Conservation (phyloP, 2,888 invertebrate genomes). For the Sinhomidia bicolor region DNA sequence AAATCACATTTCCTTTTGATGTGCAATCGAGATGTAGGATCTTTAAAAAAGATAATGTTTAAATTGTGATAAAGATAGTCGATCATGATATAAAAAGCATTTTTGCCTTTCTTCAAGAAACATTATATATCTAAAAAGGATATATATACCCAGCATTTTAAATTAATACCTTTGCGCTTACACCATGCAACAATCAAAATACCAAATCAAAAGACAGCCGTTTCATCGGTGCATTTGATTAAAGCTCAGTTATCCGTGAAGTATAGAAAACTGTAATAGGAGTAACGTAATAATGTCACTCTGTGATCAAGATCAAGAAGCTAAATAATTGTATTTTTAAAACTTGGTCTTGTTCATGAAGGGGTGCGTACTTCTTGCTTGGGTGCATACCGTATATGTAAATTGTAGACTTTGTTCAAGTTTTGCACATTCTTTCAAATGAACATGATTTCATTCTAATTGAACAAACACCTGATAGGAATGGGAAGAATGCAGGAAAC, state of each 20-base stretch:
- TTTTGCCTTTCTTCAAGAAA: neutral
- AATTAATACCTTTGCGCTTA: neutral
- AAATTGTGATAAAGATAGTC: neutral
- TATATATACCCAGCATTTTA: neutral
- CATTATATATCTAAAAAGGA: no score
- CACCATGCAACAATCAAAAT: neutral
- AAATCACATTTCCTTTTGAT: constrained; percentile 30
- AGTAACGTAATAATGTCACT: constrained; percentile 37
- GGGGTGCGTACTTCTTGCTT: no score
- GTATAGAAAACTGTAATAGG: constrained; percentile 22
- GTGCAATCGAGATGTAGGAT: neutral
- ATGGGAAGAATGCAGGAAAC: no score
- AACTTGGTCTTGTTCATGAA: neutral
- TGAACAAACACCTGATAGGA: no score
- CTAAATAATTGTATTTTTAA: neutral
- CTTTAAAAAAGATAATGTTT: neutral
- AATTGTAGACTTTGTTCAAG: no score
- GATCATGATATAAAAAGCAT: neutral
- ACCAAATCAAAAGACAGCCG: constrained; percentile 1
- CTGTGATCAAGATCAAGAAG: constrained; percentile 15
- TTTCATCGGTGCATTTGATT: constrained; percentile 48
- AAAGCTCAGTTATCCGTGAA: constrained; percentile 60
- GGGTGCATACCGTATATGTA: no score
- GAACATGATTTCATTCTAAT: no score
- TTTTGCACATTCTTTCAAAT: no score